Percentiles rank a stretch among this genome's conserved stretches.
These are phyloP conservation scores for Minunthozetes semirufus DNA, from an alignment of 2,888 invertebrate genomes.

Conservation along the genomic window DNA sequence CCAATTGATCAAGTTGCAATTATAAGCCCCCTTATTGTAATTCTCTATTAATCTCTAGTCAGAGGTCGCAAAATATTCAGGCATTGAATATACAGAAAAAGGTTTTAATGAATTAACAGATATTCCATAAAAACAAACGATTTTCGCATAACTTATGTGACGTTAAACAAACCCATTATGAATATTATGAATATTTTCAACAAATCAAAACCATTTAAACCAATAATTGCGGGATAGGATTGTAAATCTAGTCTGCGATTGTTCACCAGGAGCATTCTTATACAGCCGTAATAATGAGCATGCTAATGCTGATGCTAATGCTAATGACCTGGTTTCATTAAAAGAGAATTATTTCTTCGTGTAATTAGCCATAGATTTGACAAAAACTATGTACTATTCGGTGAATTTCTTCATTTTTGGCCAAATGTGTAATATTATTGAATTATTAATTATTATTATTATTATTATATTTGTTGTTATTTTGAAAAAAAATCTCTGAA, in stretches of 20 bases:
- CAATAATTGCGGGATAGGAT: background rate
- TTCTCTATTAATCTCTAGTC: conserved; percentile 21
- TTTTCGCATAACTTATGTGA: no score
- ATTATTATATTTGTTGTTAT: background rate
- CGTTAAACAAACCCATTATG: no score
- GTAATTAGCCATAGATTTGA: background rate
- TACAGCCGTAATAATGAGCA: background rate
- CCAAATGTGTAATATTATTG: conserved; percentile 12
- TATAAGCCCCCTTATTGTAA: background rate
- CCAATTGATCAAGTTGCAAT: background rate
- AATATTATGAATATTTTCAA: background rate
- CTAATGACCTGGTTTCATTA: background rate
- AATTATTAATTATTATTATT: background rate
- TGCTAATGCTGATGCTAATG: background rate
- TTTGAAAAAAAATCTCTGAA: background rate
- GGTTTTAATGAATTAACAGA: background rate
- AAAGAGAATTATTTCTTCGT: background rate
- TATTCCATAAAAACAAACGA: background rate
- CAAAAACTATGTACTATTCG: conserved; percentile 15
- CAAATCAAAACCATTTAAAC: background rate
- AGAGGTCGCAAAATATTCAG: conserved; percentile 13
- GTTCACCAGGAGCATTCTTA: background rate
- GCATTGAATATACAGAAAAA: background rate
- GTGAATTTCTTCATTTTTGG: conserved; percentile 19
- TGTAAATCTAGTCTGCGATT: conserved; percentile 23